phyloP scores from a whole-genome alignment of 2,797 vertebrate species.

The Rhinella marina region DNA sequence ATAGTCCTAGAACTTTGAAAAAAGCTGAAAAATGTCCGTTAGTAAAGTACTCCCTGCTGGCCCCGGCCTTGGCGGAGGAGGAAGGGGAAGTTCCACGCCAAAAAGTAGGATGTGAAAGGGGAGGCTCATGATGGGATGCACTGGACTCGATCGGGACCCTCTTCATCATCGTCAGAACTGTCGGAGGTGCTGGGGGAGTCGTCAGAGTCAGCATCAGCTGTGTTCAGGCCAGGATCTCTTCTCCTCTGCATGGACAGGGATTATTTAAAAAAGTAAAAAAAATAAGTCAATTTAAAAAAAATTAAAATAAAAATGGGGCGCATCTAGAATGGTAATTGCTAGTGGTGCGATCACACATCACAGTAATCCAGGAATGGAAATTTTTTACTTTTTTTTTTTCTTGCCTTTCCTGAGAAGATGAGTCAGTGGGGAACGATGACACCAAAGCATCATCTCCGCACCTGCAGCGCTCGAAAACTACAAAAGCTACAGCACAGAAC shows the following conservation, averaged over 20 bases:
- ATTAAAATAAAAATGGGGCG: neutral
- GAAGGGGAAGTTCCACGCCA: neutral
- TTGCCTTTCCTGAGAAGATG: neutral
- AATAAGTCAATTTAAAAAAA: neutral
- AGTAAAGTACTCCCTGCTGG: slow-evolving; percentile 63
- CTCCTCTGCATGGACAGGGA: slow-evolving; percentile 67
- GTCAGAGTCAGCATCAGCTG: slow-evolving; percentile 85
- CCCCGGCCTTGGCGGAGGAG: neutral
- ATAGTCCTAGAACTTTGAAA: slow-evolving; percentile 57
- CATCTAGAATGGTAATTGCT: too few relatives aligned
- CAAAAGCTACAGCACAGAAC: neutral
- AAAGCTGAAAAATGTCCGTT: slow-evolving; percentile 57
- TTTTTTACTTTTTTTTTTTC: neutral
- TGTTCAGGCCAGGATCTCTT: slow-evolving; percentile 74
- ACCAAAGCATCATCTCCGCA: neutral
- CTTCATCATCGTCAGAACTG: slow-evolving; percentile 91
- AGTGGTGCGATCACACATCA: too few relatives aligned
- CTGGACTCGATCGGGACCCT: slow-evolving; percentile 92
- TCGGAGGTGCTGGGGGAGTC: slow-evolving; percentile 92
- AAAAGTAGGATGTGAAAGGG: neutral
- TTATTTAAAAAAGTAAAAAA: neutral
- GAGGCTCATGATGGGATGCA: slow-evolving; percentile 93
- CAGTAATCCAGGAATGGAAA: neutral
- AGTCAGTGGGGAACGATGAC: neutral
- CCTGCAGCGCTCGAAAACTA: neutral